Base-by-base conservation (phyloP, 1,140 invertebrate species). In the Drosophila kohkoa region DNA sequence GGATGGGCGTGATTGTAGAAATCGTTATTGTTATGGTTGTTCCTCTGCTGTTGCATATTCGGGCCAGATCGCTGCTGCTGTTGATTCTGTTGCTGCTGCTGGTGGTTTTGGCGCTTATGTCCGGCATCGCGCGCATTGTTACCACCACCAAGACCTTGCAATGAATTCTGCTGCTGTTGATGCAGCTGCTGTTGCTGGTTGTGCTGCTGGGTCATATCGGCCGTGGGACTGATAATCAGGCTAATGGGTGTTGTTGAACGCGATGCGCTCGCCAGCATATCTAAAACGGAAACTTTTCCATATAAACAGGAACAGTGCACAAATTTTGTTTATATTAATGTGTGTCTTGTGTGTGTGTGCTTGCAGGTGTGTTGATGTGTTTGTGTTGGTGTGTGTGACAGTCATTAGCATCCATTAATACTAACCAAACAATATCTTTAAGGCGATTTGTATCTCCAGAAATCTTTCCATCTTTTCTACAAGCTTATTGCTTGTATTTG, bases 121-220 rank as follows among this genome's bases (percentile, higher is more conserved):
- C 91, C 79, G 67, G 92, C 88, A 79, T 93, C 78, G 79, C 83
- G 91, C 59, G 76, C 75, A 71, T 88, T 91, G 13, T 28, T 28
- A 38, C 83, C 90, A 77, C 77, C 83, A 55, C 76, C 75, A 13
- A 77, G 87, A 79, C 87, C 72, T 75, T 92, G 80, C 28, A 49
- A 68, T 46, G 76, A 48, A 74, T 86, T 78, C 43, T 79, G 90
- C 62, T 74, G 72, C n/a, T 76, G 68, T 20, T 70, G 51, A 11
- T 52, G 58, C 13, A 72, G 92, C 66, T 77, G 75, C 35, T 79
- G 64, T 51, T 90, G 88, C 68, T 93, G 89, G 86, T 86, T 92
- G 81, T 95, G 94, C 93, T 98, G 97, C 57, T 96, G 96, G 68
- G 95, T 95, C 91, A 97, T 96, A 92, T 98, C 97, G 66, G 95